Percentiles rank a stretch among this genome's conserved stretches.
Conservation (phyloP, 2,797 vertebrate genomes). For the Amniataba percoides region DNA sequence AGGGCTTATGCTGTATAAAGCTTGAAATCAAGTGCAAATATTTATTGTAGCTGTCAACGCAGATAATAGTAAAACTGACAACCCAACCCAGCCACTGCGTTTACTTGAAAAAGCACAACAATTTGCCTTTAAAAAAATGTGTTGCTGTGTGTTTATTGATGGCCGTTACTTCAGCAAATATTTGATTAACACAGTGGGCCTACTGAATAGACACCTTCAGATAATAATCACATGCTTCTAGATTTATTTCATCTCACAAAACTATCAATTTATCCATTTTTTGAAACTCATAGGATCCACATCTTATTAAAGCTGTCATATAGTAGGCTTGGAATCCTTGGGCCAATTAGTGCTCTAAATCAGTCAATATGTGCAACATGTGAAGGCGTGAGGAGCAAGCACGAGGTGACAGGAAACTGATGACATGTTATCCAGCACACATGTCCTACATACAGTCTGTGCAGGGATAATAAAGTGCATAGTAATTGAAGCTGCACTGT, state of each 20-base stretch:
- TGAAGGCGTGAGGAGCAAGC: neutral
- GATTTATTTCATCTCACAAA: neutral
- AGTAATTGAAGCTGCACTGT: neutral
- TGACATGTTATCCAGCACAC: neutral
- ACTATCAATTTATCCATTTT: neutral
- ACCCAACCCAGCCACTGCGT: neutral
- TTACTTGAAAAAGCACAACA: neutral
- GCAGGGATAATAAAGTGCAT: neutral
- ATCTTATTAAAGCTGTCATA: neutral
- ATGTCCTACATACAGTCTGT: neutral
- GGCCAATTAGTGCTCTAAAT: neutral
- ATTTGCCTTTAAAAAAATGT: constrained; percentile 1
- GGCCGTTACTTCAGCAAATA: neutral
- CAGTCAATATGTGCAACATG: neutral
- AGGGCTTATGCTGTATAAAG: neutral
- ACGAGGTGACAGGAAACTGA: neutral
- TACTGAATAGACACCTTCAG: neutral
- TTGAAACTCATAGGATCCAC: neutral
- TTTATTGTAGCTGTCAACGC: constrained; percentile 26
- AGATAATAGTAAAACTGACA: constrained; percentile 20
- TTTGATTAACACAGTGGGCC: neutral
- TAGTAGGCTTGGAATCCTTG: neutral
- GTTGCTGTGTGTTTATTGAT: neutral
- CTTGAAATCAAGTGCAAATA: constrained; percentile 18
- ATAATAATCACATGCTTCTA: neutral